Evolutionary conservation across 2,888 invertebrate genomes (phyloP).

Genomic region (Proisotoma minuta): DNA sequence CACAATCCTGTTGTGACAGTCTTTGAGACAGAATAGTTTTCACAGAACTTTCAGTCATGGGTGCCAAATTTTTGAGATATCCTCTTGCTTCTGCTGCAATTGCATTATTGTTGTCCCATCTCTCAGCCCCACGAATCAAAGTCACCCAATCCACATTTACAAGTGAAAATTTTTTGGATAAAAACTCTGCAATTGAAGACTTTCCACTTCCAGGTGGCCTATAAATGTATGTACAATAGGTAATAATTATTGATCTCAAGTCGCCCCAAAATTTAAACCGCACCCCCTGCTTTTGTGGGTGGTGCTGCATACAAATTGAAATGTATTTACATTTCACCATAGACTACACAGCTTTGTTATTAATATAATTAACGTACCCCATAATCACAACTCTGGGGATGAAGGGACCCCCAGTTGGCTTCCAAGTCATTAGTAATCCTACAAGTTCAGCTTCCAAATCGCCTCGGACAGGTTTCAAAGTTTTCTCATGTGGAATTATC

Average conservation of each 20-base stretch:
- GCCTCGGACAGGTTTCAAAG: slow-evolving; percentile 17
- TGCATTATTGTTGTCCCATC: slow-evolving; percentile 23
- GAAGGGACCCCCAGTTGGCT: slow-evolving; percentile 38
- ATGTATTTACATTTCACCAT: neutral
- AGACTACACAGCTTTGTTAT: neutral
- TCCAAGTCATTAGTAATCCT: slow-evolving; percentile 27
- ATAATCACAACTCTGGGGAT: slow-evolving; percentile 37
- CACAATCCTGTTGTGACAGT: slow-evolving; percentile 34
- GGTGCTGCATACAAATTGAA: slow-evolving; percentile 14
- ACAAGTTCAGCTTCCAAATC: slow-evolving; percentile 40
- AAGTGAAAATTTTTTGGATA: slow-evolving; percentile 28
- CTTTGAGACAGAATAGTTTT: slow-evolving; percentile 32
- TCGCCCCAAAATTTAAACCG: neutral
- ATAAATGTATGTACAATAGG: neutral
- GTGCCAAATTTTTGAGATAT: slow-evolving; percentile 31
- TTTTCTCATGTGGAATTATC: slow-evolving; percentile 26
- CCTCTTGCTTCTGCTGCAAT: slow-evolving; percentile 26
- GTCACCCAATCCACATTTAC: slow-evolving; percentile 38
- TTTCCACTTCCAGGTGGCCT: slow-evolving; percentile 24
- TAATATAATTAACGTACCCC: slow-evolving; percentile 14
- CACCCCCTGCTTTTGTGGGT: slow-evolving; percentile 23
- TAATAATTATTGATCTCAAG: neutral
- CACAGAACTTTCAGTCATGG: slow-evolving; percentile 34
- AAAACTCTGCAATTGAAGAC: slow-evolving; percentile 24
- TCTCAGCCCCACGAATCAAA: slow-evolving; percentile 32